Evolutionary conservation across 2,797 vertebrate genomes (phyloP).

Genomic region (Ceryle rudis): DNA sequence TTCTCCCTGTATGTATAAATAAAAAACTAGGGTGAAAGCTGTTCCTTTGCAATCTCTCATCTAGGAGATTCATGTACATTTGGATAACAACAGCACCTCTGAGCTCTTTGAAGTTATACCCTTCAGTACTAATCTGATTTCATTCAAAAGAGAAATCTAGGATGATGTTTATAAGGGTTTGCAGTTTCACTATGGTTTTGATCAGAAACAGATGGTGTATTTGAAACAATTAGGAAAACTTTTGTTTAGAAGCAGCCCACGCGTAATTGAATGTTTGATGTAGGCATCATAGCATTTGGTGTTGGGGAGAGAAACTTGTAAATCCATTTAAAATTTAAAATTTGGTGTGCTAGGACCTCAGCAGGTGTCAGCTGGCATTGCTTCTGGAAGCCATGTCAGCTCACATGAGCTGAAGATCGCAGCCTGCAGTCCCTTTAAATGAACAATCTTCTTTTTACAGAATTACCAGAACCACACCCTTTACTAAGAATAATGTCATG

Average conservation of each 20-base stretch:
- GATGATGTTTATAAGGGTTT: conserved; percentile 43
- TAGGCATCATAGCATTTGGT: conserved; percentile 44
- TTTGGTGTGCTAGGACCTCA: not conserved
- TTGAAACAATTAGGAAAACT: conserved; percentile 64
- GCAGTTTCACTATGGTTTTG: conserved; percentile 48
- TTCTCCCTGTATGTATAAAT: not conserved
- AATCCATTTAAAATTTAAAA: not conserved
- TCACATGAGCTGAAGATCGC: not conserved
- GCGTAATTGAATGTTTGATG: conserved; percentile 48
- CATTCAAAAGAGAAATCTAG: conserved; percentile 40
- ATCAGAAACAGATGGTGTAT: conserved; percentile 67
- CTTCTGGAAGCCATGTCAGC: not conserved
- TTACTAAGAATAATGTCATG: not conserved
- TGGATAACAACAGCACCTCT: not conserved
- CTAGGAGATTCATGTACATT: not conserved
- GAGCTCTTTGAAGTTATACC: conserved; percentile 30
- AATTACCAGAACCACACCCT: not conserved
- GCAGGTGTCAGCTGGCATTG: conserved; percentile 15
- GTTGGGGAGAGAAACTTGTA: conserved; percentile 8
- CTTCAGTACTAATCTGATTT: conserved; percentile 40
- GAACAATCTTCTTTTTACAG: not conserved
- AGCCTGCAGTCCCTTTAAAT: not conserved
- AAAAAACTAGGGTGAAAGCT: not conserved
- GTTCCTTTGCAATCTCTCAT: not conserved
- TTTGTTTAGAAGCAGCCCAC: conserved; percentile 62